Base-by-base conservation (phyloP, 2,797 vertebrate genomes). In the Notolepis coatsorum region DNA sequence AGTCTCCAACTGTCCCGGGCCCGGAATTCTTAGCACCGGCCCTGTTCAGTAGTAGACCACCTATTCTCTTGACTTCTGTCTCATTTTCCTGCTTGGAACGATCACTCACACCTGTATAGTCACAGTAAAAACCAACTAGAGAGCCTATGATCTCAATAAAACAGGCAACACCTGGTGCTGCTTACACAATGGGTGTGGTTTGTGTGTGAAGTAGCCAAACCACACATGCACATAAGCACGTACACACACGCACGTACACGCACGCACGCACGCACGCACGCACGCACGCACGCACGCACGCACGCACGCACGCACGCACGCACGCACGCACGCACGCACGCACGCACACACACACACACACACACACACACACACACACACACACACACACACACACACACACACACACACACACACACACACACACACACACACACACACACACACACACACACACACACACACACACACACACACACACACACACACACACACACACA, bases 101-200 rank as follows among this genome's bases (percentile, higher is more conserved):
- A 84, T 77, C 61, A 47, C 57, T 80, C 77, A 76, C 80, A 85
- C 79, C 80, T 84, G 84, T 46, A 70, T 61, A 62, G 63, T 68
- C 71, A 54, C 68, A 67, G 82, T 77, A 70, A 85, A 84, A 79
- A 51, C 27, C 45, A 49, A 53, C 71, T 79, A 62, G 77, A 82
- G 63, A 43, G 28, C 56, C 68, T 75, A 69, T 54, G 46, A 79
- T 79, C 73, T 74, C 74, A 64, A 71, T 67, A 75, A 88, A 86
- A 76, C 58, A 46, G 49, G 62, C 65, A 75, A 80, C 84, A 87
- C 85, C 84, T 87, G 89, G 81, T 73, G 66, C 68, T 61, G 71
- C 74, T 84, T 72, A n/a, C 72, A 73, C 67, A 71, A 80, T 65
- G 2, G 50, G 76, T 66, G 55, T 33, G 18, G n/a, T n/a, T n/a